phyloP scores from a whole-genome alignment of 2,888 invertebrate genomes.

The Ennomos fuscantarius region DNA sequence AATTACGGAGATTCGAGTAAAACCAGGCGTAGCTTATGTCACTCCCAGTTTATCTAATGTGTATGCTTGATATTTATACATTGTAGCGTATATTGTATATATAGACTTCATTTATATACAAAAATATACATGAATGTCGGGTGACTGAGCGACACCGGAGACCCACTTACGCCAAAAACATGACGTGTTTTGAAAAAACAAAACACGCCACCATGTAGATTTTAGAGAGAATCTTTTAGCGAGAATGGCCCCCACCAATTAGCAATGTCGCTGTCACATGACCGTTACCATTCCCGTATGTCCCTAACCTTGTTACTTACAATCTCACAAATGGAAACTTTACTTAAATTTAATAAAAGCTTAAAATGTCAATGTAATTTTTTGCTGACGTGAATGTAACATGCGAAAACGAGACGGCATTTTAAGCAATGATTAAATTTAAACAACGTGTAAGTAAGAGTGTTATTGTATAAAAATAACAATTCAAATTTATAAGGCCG shows the following conservation, averaged over 20 bases:
- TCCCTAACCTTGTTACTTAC: conserved; percentile 42
- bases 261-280: conserved; percentile 52
- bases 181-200: too few species aligned
- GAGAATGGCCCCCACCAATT: conserved; percentile 32
- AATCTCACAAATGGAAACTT: too few species aligned
- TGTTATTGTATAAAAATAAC: conserved; percentile 70
- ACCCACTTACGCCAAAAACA: too few species aligned
- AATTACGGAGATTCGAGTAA: conserved; percentile 80
- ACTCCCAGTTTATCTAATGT: conserved; percentile 21
- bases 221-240: too few species aligned
- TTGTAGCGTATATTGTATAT: conserved; percentile 70
- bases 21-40: conserved; percentile 51
- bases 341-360: too few species aligned
- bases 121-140: conserved; percentile 81
- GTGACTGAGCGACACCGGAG: conserved; percentile 54
- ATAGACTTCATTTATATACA: conserved; percentile 80
- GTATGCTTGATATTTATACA: conserved; percentile 75
- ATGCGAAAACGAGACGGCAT: too few species aligned
- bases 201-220: too few species aligned
- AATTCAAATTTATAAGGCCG: conserved; percentile 46
- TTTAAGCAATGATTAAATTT: too few species aligned
- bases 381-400: too few species aligned
- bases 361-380: too few species aligned
- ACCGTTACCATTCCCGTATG: conserved; percentile 43
- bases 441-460: too few species aligned